These are phyloP conservation scores for Pseudonaja textilis DNA, from an alignment of 2,113 vertebrate species.

Conservation along the genomic window DNA sequence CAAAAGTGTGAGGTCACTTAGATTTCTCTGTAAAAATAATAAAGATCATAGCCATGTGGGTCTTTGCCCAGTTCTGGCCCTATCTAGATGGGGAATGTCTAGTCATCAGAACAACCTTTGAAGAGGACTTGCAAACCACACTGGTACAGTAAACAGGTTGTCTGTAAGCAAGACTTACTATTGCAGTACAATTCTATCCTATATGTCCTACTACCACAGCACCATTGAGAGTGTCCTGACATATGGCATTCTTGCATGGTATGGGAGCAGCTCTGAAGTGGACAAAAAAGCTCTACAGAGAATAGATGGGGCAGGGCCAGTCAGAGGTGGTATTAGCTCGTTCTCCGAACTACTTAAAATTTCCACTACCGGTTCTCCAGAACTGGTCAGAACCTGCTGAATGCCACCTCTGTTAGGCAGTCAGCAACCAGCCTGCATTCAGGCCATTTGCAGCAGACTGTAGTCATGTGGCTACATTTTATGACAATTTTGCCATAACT, in stretches of 20 bases:
- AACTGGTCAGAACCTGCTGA: too few species aligned
- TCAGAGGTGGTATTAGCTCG: too few species aligned
- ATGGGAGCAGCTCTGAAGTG: too few species aligned
- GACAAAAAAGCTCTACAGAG: too few species aligned
- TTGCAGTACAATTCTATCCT: not conserved
- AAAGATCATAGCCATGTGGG: not conserved
- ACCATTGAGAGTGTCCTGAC: too few species aligned
- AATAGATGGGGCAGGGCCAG: too few species aligned
- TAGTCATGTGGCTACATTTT: not conserved
- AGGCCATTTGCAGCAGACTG: not conserved
- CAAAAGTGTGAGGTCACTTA: not conserved
- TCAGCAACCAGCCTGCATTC: not conserved
- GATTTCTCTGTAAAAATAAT: not conserved
- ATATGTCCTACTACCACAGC: too few species aligned
- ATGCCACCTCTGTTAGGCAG: too few species aligned
- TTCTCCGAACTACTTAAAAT: too few species aligned
- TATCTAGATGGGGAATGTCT: not conserved
- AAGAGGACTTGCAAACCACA: not conserved
- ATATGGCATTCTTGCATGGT: too few species aligned
- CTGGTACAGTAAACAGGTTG: not conserved
- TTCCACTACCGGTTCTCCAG: too few species aligned
- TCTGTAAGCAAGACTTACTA: not conserved
- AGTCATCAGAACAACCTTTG: not conserved
- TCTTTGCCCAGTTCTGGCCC: not conserved
- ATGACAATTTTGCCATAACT: not conserved